Evolutionary conservation across 2,888 invertebrate genomes (phyloP), one percentile per base, ranked within the genome.

Genomic region (Megastigmus dorsalis): DNA sequence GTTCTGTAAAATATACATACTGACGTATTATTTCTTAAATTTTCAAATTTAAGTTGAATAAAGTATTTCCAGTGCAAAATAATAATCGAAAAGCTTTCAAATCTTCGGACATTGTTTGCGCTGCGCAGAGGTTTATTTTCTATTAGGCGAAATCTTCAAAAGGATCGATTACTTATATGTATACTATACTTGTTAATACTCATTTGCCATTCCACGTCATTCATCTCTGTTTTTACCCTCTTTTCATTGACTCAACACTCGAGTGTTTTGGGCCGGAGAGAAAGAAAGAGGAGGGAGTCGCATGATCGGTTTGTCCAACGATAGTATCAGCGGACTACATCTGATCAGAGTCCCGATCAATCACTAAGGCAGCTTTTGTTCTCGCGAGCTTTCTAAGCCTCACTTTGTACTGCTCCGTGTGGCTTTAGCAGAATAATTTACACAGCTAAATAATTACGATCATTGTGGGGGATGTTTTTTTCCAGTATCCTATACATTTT

Each of bases 271-370:
- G 41, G 18, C 38, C 13, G 5, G 30, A 15, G 23, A 20, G 20
- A 7, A 30, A 41, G 30, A 57, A 57, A 38, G 59, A 48, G 33
- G 36, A 59, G 63, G 43, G 45, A 76, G 68, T 59, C 54, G 65
- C 38, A 52, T 43, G 68, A 82, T 81, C 81, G 78, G 78, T 70
- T 80, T 79, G 81, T 75, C 74, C 72, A 79, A 79, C 80, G 80
- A 81, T 78, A 78, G 78, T 85, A 86, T 86, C 86, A 84, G 84
- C 81, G 82, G 81, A 81, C 82, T 85, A 85, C 84, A 83, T 84
- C 62, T 66, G 69, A 70, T 65, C 36, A 82, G 79, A 82, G 80
- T 80, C 79, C 81, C 82, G 86, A 86, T 86, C 85, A 86, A 86
- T 86, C 84, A 84, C 80, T 79, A 80, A 71, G 77, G 79, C 74